Evolutionary conservation across 2,888 invertebrate species (phyloP).

Genomic region (Vanessa cardui): DNA sequence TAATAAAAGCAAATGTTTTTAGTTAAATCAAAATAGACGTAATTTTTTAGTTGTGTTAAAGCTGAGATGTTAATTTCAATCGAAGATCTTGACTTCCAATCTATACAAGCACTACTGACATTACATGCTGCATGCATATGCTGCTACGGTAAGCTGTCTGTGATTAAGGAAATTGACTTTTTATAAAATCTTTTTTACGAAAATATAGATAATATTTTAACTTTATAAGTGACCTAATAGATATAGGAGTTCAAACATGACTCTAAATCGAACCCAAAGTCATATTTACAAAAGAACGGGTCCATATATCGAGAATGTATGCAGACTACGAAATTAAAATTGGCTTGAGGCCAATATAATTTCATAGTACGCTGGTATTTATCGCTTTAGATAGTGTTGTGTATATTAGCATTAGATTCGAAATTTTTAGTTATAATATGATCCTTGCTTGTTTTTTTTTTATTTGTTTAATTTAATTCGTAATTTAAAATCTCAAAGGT

Average conservation of each 20-base stretch:
- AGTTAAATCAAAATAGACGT: too few relatives aligned
- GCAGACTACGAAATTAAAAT: constrained; percentile 71
- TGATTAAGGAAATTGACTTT: too few relatives aligned
- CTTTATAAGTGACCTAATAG: not conserved
- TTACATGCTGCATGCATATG: too few relatives aligned
- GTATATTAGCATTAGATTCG: constrained; percentile 10
- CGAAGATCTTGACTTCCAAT: not conserved
- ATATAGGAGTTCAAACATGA: not conserved
- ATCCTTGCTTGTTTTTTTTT: not conserved
- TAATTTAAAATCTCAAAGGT: too few relatives aligned
- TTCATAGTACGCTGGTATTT: constrained; percentile 61
- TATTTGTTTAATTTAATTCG: too few relatives aligned
- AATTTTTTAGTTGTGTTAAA: too few relatives aligned
- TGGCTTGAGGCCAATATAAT: constrained; percentile 73
- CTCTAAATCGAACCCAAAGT: constrained; percentile 8
- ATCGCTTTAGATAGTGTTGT: constrained; percentile 47
- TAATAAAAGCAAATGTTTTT: too few relatives aligned
- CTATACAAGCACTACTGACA: too few relatives aligned
- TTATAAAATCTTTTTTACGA: too few relatives aligned
- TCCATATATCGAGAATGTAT: constrained; percentile 48
- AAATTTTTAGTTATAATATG: not conserved
- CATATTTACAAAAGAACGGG: constrained; percentile 15
- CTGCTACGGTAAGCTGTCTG: too few relatives aligned
- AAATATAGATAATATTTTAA: not conserved
- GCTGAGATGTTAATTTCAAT: too few relatives aligned